Evolutionary conservation across 2,113 vertebrate genomes (phyloP), one percentile per base, ranked within the genome.

Genomic region (Brachyistius frenatus): DNA sequence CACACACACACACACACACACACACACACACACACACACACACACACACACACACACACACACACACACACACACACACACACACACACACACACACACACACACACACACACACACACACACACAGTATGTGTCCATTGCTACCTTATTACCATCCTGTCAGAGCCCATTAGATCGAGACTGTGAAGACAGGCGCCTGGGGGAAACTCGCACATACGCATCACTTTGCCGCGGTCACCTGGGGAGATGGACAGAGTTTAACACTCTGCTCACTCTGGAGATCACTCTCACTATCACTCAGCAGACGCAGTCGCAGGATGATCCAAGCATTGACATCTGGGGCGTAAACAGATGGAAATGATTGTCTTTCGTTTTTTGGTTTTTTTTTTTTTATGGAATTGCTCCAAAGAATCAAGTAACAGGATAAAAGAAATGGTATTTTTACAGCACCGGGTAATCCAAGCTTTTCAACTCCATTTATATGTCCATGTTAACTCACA

Each of bases 161-260:
- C 89, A 92, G 65, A 93, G 81, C 67, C 90, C 77, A 95, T 95
- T 95, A 92, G 90, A 92, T 88, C 61, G 60, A 64, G 67, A 66
- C 89, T 93, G 94, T 90, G 88, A 94, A 91, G 76, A 79, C 37
- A 37, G 50, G 61, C 62, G 68, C 78, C 81, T 66, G n/a, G 57
- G 53, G 70, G 62, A 80, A 77, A 80, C 78, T 86, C 78, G 78
- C 88, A 90, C 78, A 87, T 52, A 44, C 37, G 84, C 36, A 80
- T 53, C 74, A 90, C 76, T 76, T 85, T 73, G 50, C 46, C 61
- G 44, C 36, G 33, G 71, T 76, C 84, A 77, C 80, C 72, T 52
- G 76, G 15, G 58, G 37, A 84, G 65, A 85, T 52, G 55, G 50
- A 54, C 36, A 65, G 50, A 83, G 66, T 81, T 76, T 56, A 66